A percentile compares a stretch with the other conserved stretches of the same genome.
phyloP scores from a whole-genome alignment of 2,797 vertebrate species.

The Hephaestus fuliginosus region DNA sequence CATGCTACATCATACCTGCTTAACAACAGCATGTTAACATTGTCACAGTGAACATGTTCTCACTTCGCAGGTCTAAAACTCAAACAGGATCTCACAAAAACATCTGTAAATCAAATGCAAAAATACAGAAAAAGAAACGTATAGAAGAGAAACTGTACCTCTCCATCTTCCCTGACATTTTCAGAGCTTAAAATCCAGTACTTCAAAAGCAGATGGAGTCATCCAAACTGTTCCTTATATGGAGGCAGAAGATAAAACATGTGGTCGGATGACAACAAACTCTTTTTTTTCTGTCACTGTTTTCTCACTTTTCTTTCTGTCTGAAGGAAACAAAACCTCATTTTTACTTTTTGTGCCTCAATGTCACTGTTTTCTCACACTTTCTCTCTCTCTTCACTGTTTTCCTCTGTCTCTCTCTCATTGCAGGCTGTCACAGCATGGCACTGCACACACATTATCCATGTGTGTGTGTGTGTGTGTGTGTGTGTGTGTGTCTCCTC shows the following conservation, averaged over 20 bases:
- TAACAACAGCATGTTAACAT: background rate
- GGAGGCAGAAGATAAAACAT: constrained; percentile 7
- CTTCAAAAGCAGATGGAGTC: background rate
- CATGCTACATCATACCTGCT: background rate
- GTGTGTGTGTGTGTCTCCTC: background rate
- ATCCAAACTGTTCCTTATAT: background rate
- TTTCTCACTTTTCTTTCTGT: too few relatives aligned
- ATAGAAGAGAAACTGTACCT: background rate
- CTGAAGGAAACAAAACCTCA: background rate
- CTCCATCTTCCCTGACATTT: background rate
- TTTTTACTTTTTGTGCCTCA: background rate
- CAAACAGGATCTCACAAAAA: background rate
- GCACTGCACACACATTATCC: constrained; percentile 28
- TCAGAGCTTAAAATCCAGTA: background rate
- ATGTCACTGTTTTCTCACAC: background rate
- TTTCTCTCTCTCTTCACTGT: background rate
- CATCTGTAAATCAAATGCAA: background rate
- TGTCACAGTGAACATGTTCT: background rate
- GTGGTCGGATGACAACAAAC: constrained; percentile 12
- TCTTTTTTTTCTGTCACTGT: background rate
- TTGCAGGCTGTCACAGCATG: constrained; percentile 47
- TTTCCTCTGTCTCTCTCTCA: constrained; percentile 6
- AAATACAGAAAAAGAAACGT: background rate
- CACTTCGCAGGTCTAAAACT: background rate
- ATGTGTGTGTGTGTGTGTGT: constrained; percentile 8